Evolutionary conservation across 92 coral and sea anemone genomes (phyloP).

Genomic region (Blastomussa wellsi): DNA sequence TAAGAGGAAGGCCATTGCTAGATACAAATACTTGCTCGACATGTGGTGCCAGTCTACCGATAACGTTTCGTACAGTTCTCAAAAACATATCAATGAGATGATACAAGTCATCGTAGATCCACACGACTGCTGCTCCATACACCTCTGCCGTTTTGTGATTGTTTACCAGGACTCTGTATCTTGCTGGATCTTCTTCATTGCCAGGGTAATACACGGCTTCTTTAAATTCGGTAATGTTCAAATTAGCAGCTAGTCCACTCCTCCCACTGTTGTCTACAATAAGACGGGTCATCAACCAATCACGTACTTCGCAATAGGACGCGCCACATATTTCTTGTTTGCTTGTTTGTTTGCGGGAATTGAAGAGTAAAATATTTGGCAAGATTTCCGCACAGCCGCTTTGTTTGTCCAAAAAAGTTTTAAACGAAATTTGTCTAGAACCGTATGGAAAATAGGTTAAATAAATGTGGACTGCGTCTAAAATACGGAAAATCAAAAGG

Average conservation of each 20-base stretch:
- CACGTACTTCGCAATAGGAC: conserved; percentile 30
- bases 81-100: conserved; percentile 33
- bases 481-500: no score
- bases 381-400: no score
- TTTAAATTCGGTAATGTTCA: conserved; percentile 35
- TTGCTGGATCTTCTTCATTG: conserved; percentile 49
- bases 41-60: conserved; percentile 10
- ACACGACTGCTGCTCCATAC: conserved; percentile 61
- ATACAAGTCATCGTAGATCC: conserved; percentile 56
- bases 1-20: conserved; percentile 58
- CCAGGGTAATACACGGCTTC: conserved; percentile 48
- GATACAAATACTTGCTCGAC: conserved; percentile 45
- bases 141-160: conserved; percentile 53
- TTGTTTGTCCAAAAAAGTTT: no score
- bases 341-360: no score
- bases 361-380: no score
- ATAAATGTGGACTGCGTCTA: no score
- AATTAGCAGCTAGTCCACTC: conserved; percentile 15
- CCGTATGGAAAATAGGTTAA: no score
- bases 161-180: conserved; percentile 52
- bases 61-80: conserved; percentile 40
- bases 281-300: conserved; percentile 38
- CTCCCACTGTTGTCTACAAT: conserved; percentile 34
- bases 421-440: no score
- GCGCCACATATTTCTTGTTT: no score